Percentiles rank a stretch among this genome's conserved stretches.
Conservation (phyloP, 2,797 vertebrate genomes). For the Cossypha caffra region DNA sequence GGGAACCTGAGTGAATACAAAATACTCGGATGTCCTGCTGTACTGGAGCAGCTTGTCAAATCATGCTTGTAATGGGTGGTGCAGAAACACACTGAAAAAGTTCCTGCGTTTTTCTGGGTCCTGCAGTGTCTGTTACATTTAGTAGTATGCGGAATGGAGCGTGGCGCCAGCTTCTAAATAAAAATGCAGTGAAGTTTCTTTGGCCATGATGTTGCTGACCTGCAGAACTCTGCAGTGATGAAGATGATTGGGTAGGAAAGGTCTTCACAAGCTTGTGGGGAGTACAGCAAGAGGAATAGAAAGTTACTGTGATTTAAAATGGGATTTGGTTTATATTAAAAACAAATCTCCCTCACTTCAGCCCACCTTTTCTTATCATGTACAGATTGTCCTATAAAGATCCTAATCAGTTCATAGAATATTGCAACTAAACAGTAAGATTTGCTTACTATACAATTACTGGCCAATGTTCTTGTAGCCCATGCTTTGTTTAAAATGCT, state of each 20-base stretch:
- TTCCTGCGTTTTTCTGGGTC: neutral
- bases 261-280: neutral
- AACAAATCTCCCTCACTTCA: neutral
- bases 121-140: neutral
- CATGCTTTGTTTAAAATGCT: neutral
- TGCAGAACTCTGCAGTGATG: neutral
- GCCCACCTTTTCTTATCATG: neutral
- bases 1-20: neutral
- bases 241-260: neutral
- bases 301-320: neutral
- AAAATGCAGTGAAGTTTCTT: neutral
- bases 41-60: neutral
- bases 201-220: neutral
- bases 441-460: neutral
- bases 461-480: fast-evolving
- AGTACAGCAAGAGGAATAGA: neutral
- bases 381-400: neutral
- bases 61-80: neutral
- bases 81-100: neutral
- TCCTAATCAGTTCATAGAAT: neutral
- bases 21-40: neutral
- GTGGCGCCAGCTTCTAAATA: neutral
- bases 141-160: neutral
- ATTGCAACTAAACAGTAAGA: neutral
- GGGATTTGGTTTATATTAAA: neutral